These are phyloP conservation scores for Aelia acuminata DNA, from an alignment of 2,888 invertebrate species.

Conservation along the genomic window DNA sequence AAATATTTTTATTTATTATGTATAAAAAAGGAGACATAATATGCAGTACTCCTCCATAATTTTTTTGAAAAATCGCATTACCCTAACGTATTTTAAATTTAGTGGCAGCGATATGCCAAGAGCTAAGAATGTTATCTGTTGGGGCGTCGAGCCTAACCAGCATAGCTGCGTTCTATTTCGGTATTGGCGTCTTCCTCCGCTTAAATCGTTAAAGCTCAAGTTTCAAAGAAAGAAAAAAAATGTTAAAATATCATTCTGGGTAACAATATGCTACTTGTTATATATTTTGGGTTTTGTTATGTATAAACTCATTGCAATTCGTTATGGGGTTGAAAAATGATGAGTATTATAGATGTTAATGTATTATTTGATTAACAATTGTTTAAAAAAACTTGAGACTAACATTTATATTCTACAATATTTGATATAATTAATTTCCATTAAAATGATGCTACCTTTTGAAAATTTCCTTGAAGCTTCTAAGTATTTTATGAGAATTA, in stretches of 20 bases:
- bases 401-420: background rate
- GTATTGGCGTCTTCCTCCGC: background rate
- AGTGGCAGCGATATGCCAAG: background rate
- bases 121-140: constrained; percentile 5
- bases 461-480: background rate
- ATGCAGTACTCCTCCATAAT: background rate
- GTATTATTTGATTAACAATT: background rate
- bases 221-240: background rate
- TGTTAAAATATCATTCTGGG: background rate
- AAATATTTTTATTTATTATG: background rate
- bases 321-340: background rate
- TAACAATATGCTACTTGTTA: background rate
- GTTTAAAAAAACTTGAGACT: background rate
- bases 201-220: constrained; percentile 12
- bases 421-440: background rate
- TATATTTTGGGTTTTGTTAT: background rate
- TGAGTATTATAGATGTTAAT: background rate
- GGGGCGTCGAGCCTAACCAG: constrained; percentile 21
- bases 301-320: background rate
- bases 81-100: background rate
- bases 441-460: background rate
- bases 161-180: constrained; percentile 2
- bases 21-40: background rate
- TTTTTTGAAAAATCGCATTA: background rate
- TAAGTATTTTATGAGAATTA: background rate